A percentile compares a stretch with the other conserved stretches of the same genome.
phyloP scores from a whole-genome alignment of 2,113 vertebrate species.

The Platysternon megacephalum region DNA sequence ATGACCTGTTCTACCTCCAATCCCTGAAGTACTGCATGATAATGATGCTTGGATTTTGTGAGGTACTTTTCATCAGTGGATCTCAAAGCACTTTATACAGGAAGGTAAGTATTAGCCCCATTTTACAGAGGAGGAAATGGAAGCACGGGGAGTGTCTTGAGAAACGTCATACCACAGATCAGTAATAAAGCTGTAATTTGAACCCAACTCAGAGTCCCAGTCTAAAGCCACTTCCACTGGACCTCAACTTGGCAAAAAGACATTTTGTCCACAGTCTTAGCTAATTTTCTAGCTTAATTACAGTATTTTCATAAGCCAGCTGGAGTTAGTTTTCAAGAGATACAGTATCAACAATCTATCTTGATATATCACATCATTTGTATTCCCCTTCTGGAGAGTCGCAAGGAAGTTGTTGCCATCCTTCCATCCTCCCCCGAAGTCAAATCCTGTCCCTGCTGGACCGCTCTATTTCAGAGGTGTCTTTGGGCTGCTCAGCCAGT shows the following conservation, averaged over 20 bases:
- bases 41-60: conserved; percentile 54
- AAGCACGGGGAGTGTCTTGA: neutral
- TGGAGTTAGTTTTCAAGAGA: neutral
- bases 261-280: neutral
- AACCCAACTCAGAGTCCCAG: neutral
- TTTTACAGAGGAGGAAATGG: neutral
- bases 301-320: neutral
- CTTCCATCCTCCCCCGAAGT: neutral
- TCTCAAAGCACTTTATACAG: conserved; percentile 32
- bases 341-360: neutral
- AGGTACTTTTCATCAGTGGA: conserved; percentile 16
- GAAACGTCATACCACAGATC: neutral
- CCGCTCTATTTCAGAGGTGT: neutral
- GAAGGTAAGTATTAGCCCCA: conserved; percentile 34
- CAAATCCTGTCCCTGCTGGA: neutral
- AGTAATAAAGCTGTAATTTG: neutral
- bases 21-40: conserved; percentile 37
- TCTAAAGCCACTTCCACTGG: neutral
- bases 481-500: neutral
- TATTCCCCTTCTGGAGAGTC: neutral
- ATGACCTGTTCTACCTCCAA: conserved; percentile 5
- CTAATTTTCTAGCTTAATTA: neutral
- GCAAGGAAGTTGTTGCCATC: neutral
- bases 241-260: neutral
- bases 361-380: neutral